Conservation (phyloP, 2,113 vertebrate genomes). For the Rhizomys pruinosus region DNA sequence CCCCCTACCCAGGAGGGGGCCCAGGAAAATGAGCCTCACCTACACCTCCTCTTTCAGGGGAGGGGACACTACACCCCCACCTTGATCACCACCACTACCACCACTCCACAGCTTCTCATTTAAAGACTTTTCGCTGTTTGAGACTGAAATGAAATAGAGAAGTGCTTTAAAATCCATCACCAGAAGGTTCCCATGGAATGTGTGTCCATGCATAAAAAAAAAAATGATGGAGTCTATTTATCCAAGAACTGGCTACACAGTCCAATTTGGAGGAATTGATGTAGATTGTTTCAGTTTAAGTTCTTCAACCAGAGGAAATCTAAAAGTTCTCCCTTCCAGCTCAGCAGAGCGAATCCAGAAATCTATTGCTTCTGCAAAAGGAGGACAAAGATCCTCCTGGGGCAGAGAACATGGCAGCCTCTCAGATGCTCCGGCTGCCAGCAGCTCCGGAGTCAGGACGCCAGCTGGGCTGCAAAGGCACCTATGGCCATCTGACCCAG, state of each 20-base stretch:
- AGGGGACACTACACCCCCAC: background rate
- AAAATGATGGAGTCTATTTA: constrained; percentile 3
- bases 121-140: background rate
- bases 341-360: constrained; percentile 51
- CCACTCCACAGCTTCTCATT: background rate
- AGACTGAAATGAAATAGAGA: background rate
- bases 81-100: too few species aligned
- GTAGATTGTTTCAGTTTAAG: constrained; percentile 47
- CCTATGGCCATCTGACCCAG: background rate
- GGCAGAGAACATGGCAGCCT: background rate
- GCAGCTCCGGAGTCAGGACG: background rate
- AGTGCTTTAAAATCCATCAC: constrained; percentile 40
- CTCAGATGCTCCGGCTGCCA: background rate
- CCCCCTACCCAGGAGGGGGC: background rate
- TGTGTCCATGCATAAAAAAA: constrained; percentile 45
- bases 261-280: constrained; percentile 39
- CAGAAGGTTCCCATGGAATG: background rate
- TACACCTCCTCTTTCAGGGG: too few species aligned
- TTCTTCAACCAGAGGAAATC: constrained; percentile 60
- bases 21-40: too few species aligned
- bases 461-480: background rate
- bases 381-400: constrained; percentile 52
- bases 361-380: constrained; percentile 16
- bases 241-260: constrained; percentile 41
- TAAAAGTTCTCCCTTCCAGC: constrained; percentile 64